Evolutionary conservation across 2,888 invertebrate genomes (phyloP), one percentile per base, ranked within the genome.

Genomic region (Xestia xanthographa): DNA sequence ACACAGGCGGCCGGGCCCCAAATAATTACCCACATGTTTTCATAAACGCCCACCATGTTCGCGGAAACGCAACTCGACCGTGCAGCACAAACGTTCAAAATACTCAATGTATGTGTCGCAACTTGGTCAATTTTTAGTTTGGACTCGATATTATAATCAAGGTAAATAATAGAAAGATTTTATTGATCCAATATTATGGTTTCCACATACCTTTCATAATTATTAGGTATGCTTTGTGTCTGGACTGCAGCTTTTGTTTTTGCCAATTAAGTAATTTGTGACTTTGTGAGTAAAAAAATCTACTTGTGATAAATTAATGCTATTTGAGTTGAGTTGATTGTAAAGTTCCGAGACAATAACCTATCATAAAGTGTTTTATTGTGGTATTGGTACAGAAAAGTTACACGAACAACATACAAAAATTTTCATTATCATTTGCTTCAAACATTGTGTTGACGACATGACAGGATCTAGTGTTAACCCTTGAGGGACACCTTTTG

Each of bases 1-100:
- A 79, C 69, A 78, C 45, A 29, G 67, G 50, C 66, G 58, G 65
- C 53, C 73, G 71, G 76, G 75, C 85, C 78, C 73, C 85, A 72
- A 80, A 83, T 85, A 86, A 87, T 87, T 80, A 86, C 48, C 66
- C 77, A 77, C 76, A 78, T 79, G 87, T 83, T 83, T 78, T 83
- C 78, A 67, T 73, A 79, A 82, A 80, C 86, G 78, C 86, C 86
- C 86, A 86, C 86, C 12, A 9, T 48, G 73, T 84, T 83, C 86
- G 73, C 72, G 71, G 86, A 83, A 87, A 75, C 77, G 77, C 79
- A 76, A 85, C 69, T 79, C 85, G 69, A 71, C 72, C 72, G 78
- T 79, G 82, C 69, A 74, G 17, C 77, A 74, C 81, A 87, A 88
- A 87, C 71, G 80, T 79, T 77, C 75, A 80, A 83, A 86, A 75